Base-by-base conservation (phyloP, 2,888 invertebrate genomes). In the Eristalis arbustorum region DNA sequence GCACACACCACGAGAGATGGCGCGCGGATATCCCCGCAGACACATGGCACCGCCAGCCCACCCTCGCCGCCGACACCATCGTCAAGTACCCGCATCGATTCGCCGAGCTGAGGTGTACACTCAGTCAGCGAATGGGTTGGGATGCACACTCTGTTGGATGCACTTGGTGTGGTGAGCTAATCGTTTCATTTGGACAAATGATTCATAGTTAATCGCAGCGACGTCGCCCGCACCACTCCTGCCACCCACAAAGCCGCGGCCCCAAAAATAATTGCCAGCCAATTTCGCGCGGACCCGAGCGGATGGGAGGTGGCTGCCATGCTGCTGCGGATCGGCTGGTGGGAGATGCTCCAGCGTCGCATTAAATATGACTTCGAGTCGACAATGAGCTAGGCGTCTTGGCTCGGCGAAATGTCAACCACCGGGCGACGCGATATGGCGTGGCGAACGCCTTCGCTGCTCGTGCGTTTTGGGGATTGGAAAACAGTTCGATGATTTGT, bases 111-210 rank as follows among this genome's bases (percentile, higher is more conserved):
- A 77, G 71, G 79, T 75, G 76, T 68, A 42, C 73, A 63, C 18
- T 73, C 69, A 76, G 84, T 69, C 64, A 80, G 72, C 62, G 67
- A 64, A 77, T 82, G 74, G 85, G 77, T 73, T 78, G 78, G 77
- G 82, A 83, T 81, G 81, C 69, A 77, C 68, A 62, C 34, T 66
- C 31, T 25, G 80, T 56, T 79, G 84, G 80, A 80, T 84, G 85
- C 85, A 78, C 82, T 87, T 87, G 83, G 87, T 75, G 75, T 81
- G 68, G 77, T 83, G 83, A 75, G 87, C 82, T 87, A 87, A 87
- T 87, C 87, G 87, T 87, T 87, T 78, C 85, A 83, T 83, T 87
- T 82, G 87, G 82, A 87, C 82, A 87, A 82, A 87, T 87, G 78
- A 87, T 72, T 87, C 83, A 83, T 78, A 87, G 74, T 83, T 87